A percentile compares a stretch with the other conserved stretches of the same genome.
These are phyloP conservation scores for Neoascia interrupta DNA, from an alignment of 2,888 invertebrate genomes.

Conservation along the genomic window DNA sequence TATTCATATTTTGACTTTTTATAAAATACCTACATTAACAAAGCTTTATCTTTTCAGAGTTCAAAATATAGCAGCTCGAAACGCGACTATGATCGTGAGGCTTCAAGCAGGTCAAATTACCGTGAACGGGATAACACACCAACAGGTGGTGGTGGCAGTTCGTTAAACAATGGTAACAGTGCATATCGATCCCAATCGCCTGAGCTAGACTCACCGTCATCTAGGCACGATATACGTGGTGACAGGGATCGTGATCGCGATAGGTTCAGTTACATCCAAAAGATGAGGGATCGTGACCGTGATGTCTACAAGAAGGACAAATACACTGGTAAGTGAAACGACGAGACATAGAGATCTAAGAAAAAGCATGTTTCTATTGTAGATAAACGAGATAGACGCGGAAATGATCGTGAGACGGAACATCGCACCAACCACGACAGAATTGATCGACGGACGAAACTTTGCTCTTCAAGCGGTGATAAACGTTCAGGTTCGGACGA, in stretches of 20 bases:
- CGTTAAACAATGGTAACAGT: slow-evolving; percentile 84
- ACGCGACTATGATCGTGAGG: slow-evolving; percentile 83
- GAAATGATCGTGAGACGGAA: slow-evolving; percentile 83
- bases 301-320: slow-evolving; percentile 95
- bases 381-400: slow-evolving; percentile 89
- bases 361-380: slow-evolving; percentile 11
- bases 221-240: slow-evolving; percentile 79
- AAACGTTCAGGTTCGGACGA: slow-evolving; percentile 80
- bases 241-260: slow-evolving; percentile 80
- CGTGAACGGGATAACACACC: slow-evolving; percentile 79
- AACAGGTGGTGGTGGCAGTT: slow-evolving; percentile 72
- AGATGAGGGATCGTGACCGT: slow-evolving; percentile 85
- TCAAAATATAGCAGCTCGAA: slow-evolving; percentile 89
- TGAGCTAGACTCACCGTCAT: slow-evolving; percentile 85
- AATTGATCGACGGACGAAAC: slow-evolving; percentile 82
- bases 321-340: slow-evolving; percentile 87
- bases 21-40: too few relatives aligned
- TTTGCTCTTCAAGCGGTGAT: slow-evolving; percentile 78
- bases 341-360: too few relatives aligned
- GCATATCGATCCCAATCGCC: slow-evolving; percentile 87
- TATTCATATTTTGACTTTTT: too few relatives aligned
- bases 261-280: slow-evolving; percentile 80
- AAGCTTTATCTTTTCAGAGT: slow-evolving; percentile 81
- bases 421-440: slow-evolving; percentile 94
- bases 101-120: slow-evolving; percentile 77